Evolutionary conservation across 2,888 invertebrate species (phyloP), one percentile per base, ranked within the genome.

Genomic region (Patella caerulea): DNA sequence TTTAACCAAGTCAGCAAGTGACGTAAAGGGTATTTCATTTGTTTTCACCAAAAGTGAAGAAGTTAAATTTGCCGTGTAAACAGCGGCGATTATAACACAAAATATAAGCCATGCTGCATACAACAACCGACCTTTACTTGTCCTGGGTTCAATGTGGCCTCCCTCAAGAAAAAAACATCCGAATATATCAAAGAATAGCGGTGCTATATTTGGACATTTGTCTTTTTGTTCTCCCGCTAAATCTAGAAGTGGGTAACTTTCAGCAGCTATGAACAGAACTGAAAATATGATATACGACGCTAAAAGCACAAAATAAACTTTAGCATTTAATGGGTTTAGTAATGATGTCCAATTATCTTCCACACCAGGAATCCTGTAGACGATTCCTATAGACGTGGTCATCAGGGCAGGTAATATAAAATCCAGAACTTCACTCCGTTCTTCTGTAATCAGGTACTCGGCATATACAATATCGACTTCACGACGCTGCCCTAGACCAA

Each of bases 31-130:
- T 65, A n/a, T n/a, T 19, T 65, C 15, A 17, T n/a, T 19, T 65
- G 19, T n/a, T 65, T 15, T 2, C 19, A 65, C n/a, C 19, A 65
- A 19, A 9, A 65, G 65, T 12, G 17, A 65, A 11, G 65, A 65
- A 15, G 75, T 75, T 17, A 75, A 54, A 17, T 19, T 75, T 17
- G 70, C 75, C 24, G 53, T 69, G 52, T 75, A 75, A 29, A 70
- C 70, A 54, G 75, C 75, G 14, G 75, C 71, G 4, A 75, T 70
- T 15, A 75, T 70, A 17, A 75, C 24, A 71, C 70, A 69, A 70
- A 75, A 75, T 15, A 75, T 45, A 69, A 69, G 70, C 75, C 75
- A 75, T n/a, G 75, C 45, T 34, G 75, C 45, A 17, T 70, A 29
- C n/a, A 75, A 45, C 24, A 75, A 15, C 55, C 70, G 11, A 19